Base-by-base conservation (phyloP, 2,888 invertebrate species). In the Parascotia fuliginaria region DNA sequence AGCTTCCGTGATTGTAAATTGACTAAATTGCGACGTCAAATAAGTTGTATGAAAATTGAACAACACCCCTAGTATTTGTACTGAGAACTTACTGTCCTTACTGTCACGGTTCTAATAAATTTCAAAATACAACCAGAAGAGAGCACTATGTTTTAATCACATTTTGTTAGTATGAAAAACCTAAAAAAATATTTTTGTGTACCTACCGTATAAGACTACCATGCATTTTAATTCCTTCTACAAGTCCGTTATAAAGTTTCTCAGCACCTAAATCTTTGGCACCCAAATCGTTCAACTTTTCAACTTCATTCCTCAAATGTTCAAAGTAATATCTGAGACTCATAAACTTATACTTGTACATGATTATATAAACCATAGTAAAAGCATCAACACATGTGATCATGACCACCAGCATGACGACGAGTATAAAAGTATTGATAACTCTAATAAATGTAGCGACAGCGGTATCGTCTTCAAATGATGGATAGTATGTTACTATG, bases 301-400 rank as follows among this genome's bases (percentile, higher is more conserved):
- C 68, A 45, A 84, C 79, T 22, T 87, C 79, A 1, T 64, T 56
- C 40, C 73, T 70, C 32, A 91, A 54, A 5, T 70, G 73, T 53
- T 85, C 84, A 14, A 91, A 89, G 56, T 89, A 90, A 29, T 77
- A 60, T 51, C 80, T 76, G 24, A 92, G 50, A 0, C 88, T 83
- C n/a, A 89, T 84, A 31, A 89, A 84, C 60, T 92, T 92, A 51
- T 89, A 89, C 52, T 89, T 89, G 46, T 79, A 85, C 67, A 88
- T 84, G 6, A 90, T 87, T 9, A 92, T 66, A 42, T 83, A 79
- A 1, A 77, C 62, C 75, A 91, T 77, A 0, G 83, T 81, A 29
- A 83, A 80, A 1, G 75, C 60, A 46, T 91, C 91, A 0, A 85
- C 79, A 0, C 80, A 73, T n/a, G 87, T 48, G 1, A 87, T 85